phyloP scores from a whole-genome alignment of 2,888 invertebrate genomes.

The Strigamia maritima region DNA sequence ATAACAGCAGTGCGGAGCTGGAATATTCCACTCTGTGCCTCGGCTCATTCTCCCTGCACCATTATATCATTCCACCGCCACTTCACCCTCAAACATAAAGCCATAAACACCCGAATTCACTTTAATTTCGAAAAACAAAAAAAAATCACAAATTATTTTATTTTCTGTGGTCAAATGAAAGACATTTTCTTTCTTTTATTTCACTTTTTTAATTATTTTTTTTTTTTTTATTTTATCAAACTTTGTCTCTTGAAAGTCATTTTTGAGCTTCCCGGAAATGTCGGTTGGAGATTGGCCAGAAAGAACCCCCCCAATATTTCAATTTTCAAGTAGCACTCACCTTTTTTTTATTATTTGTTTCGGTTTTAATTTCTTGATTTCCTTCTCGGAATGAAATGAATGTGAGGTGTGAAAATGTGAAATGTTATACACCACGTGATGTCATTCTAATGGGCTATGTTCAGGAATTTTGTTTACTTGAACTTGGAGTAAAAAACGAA shows the following conservation, averaged over 20 bases:
- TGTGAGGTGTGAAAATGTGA: neutral
- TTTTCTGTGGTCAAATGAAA: too few relatives aligned
- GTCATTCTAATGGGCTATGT: neutral
- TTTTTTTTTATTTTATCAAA: neutral
- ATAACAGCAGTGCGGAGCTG: slow-evolving; percentile 23
- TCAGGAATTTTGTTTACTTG: neutral
- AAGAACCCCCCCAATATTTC: neutral
- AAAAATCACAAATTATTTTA: too few relatives aligned
- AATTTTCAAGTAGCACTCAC: too few relatives aligned
- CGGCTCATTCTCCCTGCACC: neutral
- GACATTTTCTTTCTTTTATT: neutral
- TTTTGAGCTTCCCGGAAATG: neutral
- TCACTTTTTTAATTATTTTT: too few relatives aligned
- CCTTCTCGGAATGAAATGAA: neutral
- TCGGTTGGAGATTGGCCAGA: slow-evolving; percentile 4
- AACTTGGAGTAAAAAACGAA: too few relatives aligned
- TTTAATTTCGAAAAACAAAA: too few relatives aligned
- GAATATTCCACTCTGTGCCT: neutral
- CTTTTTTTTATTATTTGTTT: neutral
- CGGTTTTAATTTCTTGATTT: neutral
- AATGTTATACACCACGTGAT: neutral
- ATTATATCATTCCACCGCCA: neutral
- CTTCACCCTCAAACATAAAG: too few relatives aligned
- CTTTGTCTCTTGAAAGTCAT: neutral
- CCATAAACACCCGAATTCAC: neutral